Evolutionary conservation across 2,797 vertebrate species (phyloP).

Genomic region (Malurus splendens): DNA sequence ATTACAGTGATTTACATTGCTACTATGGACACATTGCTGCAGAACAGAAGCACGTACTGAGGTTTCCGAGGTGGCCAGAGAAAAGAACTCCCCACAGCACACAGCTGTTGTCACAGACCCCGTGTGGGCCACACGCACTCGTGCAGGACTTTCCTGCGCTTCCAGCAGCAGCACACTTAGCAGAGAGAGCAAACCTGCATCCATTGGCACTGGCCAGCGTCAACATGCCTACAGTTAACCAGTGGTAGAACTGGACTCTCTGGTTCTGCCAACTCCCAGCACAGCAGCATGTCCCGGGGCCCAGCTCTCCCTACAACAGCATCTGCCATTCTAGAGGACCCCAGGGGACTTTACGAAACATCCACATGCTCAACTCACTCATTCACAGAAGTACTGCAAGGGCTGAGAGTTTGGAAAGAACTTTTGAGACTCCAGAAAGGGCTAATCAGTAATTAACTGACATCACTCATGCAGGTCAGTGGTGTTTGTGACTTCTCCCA

Average conservation of each 20-base stretch:
- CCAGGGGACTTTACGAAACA: slow-evolving; percentile 55
- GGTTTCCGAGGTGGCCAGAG: slow-evolving; percentile 21
- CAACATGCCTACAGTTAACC: slow-evolving; percentile 42
- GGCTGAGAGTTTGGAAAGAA: slow-evolving; percentile 62
- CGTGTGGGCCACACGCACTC: neutral
- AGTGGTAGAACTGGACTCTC: slow-evolving; percentile 49
- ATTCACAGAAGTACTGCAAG: slow-evolving; percentile 58
- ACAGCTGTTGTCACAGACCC: neutral
- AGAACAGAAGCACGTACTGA: slow-evolving; percentile 11
- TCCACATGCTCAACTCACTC: slow-evolving; percentile 60
- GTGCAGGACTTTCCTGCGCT: slow-evolving; percentile 36
- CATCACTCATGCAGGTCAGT: slow-evolving; percentile 59
- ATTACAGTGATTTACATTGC: neutral
- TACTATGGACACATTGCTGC: neutral
- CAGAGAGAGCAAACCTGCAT: slow-evolving; percentile 44
- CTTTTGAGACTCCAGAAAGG: slow-evolving; percentile 61
- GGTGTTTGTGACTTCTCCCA: slow-evolving; percentile 60
- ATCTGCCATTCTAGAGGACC: slow-evolving; percentile 46
- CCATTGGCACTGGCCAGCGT: slow-evolving; percentile 30
- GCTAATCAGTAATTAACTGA: slow-evolving; percentile 63
- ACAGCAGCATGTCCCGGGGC: slow-evolving; percentile 48
- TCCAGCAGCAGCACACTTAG: slow-evolving; percentile 28
- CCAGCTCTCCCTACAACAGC: slow-evolving; percentile 47
- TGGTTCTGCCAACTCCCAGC: slow-evolving; percentile 61
- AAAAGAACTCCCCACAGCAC: neutral